These are phyloP conservation scores for Gobius niger DNA, from an alignment of 2,113 vertebrate genomes.

Conservation along the genomic window DNA sequence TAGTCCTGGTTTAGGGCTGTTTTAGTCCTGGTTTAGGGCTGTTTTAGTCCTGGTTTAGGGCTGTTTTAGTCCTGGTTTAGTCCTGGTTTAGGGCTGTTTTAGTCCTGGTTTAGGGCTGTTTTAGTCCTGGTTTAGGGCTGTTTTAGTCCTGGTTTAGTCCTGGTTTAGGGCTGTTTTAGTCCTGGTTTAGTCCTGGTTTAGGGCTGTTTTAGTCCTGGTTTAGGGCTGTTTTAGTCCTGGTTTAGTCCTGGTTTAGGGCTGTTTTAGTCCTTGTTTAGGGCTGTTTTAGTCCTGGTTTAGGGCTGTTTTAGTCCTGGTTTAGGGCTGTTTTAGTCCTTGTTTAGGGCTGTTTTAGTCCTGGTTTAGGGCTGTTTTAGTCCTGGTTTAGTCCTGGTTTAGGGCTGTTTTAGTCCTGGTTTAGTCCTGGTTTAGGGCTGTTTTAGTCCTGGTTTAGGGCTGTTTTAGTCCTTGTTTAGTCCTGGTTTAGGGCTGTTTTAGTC, in stretches of 20 bases:
- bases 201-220: neutral
- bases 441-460: neutral
- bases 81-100: neutral
- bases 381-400: neutral
- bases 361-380: neutral
- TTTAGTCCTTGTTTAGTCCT: neutral
- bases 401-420: neutral
- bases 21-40: too few relatives aligned
- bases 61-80: neutral
- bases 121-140: neutral
- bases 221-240: neutral
- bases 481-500: neutral
- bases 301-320: neutral
- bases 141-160: neutral
- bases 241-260: neutral
- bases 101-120: neutral
- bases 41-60: neutral
- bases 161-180: neutral
- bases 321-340: neutral
- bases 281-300: neutral
- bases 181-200: neutral
- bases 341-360: neutral
- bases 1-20: neutral
- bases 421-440: too few relatives aligned
- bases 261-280: neutral